These are phyloP conservation scores for Onychostoma macrolepis DNA, from an alignment of 2,113 vertebrate species.

Conservation along the genomic window DNA sequence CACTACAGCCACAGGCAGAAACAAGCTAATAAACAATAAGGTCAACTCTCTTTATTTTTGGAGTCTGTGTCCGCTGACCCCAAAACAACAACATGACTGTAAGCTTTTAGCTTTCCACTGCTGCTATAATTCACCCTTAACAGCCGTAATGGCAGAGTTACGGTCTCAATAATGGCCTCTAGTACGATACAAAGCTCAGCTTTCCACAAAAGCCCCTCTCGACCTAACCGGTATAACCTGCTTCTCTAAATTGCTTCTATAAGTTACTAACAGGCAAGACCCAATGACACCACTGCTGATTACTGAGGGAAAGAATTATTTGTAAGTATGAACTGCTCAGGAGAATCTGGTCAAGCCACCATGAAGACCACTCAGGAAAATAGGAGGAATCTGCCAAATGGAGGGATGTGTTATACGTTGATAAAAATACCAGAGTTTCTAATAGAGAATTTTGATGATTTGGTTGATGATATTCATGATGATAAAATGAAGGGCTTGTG, in stretches of 20 bases:
- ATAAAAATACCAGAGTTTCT: not conserved
- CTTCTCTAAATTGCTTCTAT: constrained; percentile 52
- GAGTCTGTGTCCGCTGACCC: constrained; percentile 41
- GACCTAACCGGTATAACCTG: not conserved
- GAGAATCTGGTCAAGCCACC: constrained; percentile 55
- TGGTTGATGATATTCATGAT: not conserved
- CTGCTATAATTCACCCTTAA: constrained; percentile 50
- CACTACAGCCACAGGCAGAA: not conserved
- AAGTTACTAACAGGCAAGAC: constrained; percentile 44
- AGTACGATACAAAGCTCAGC: constrained; percentile 34
- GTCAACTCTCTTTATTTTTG: constrained; percentile 44
- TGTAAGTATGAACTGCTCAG: constrained; percentile 20
- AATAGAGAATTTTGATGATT: not conserved
- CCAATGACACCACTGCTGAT: constrained; percentile 47
- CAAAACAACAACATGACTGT: constrained; percentile 25
- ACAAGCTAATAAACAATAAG: constrained; percentile 27
- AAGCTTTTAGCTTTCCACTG: constrained; percentile 42
- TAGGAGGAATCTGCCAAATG: not conserved
- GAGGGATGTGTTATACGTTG: not conserved
- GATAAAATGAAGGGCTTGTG: constrained; percentile 57
- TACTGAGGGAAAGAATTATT: constrained; percentile 28
- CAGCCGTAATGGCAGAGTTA: constrained; percentile 48
- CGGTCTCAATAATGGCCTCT: constrained; percentile 46
- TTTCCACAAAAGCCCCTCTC: not conserved
- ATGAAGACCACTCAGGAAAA: not conserved